Evolutionary conservation across 2,797 vertebrate genomes (phyloP), one percentile per base, ranked within the genome.

Genomic region (Ambastaia sidthimunki): DNA sequence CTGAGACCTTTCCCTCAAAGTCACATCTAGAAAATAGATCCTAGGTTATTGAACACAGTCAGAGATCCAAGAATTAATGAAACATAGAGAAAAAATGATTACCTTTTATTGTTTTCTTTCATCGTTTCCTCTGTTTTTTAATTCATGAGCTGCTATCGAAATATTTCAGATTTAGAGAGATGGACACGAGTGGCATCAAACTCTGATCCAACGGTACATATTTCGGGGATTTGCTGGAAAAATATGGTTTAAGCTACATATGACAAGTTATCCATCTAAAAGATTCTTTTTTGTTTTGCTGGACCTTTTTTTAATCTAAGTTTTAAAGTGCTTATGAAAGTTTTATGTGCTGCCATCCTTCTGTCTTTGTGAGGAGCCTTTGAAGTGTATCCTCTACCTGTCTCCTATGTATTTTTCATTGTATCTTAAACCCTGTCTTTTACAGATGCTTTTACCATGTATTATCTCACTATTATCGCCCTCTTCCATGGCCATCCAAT

Each of bases 111-210:
- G 78, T 82, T 63, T 89, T 83, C 81, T 78, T 82, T 62, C 86
- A 87, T 77, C 78, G 80, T 89, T 89, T 83, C 37, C 48, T 7
- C 52, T 90, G 95, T 97, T 86, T 90, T 92, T 96, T 97, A 95
- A 96, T 96, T 94, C 90, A 97, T 96, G 87, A 88, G 85, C 88
- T 83, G 85, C 92, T 92, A 93, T 93, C 93, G 91, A 92, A 94
- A 91, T 89, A 92, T 92, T 91, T 91, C 89, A 80, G 80, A 62
- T 87, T 85, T 85, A 79, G 81, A 87, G 83, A 84, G 89, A 87
- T 83, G 88, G 85, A 92, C 87, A 84, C 89, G 85, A 90, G 85
- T 82, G 93, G 89, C 90, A 92, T 88, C 82, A 83, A 91, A 90
- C 92, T 89, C 67, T 90, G 91, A 93, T 93, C 92, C 91, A 88